phyloP scores from a whole-genome alignment of 2,888 invertebrate species.

The Lithodes maja region DNA sequence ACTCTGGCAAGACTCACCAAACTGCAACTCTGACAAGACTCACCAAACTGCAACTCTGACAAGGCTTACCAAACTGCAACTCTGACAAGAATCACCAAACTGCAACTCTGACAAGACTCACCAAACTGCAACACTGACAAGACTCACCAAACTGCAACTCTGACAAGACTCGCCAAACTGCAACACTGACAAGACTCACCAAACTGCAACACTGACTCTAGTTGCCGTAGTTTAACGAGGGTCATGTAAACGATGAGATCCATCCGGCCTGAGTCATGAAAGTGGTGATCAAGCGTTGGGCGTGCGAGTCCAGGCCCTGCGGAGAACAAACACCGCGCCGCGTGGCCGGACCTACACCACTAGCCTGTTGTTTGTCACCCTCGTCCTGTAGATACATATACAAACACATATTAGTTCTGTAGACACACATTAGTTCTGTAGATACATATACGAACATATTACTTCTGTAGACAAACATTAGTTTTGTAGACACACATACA shows the following conservation, averaged over 20 bases:
- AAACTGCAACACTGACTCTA: constrained; percentile 5
- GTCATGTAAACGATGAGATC: constrained; percentile 66
- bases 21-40: background rate
- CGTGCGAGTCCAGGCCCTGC: constrained; percentile 63
- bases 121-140: too few species aligned
- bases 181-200: background rate
- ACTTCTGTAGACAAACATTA: too few species aligned
- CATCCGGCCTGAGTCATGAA: constrained; percentile 68
- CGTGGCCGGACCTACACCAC: constrained; percentile 53
- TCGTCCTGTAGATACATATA: constrained; percentile 41
- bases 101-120: too few species aligned
- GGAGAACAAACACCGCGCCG: constrained; percentile 61
- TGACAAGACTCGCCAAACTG: background rate
- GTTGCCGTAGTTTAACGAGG: constrained; percentile 53
- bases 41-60: background rate
- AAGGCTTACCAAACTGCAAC: too few species aligned
- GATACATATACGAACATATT: too few species aligned
- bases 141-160: background rate
- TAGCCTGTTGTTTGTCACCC: constrained; percentile 59
- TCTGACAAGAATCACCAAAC: background rate
- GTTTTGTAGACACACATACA: too few species aligned
- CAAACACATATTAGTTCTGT: too few species aligned
- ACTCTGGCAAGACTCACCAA: too few species aligned
- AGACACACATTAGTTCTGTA: too few species aligned
- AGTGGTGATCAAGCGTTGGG: constrained; percentile 64